Evolutionary conservation across 2,888 invertebrate genomes (phyloP), one percentile per base, ranked within the genome.

Genomic region (Trichogramma evanescens): DNA sequence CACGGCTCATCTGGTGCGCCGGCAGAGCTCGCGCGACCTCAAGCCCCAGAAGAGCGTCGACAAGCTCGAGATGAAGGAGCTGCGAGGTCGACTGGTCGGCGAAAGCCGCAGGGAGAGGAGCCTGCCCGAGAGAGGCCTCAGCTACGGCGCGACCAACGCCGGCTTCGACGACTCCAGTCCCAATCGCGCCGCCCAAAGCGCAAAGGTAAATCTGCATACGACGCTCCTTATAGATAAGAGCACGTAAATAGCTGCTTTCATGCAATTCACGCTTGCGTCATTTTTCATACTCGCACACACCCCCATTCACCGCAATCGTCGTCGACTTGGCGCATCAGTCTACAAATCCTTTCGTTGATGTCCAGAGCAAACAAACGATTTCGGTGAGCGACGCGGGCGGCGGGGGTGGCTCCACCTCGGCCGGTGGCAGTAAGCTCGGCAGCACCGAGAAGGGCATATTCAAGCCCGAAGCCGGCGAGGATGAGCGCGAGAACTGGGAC

Each of bases 401-500:
- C 13, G 53, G 26, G 46, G 49, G 53, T 40, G 39, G 52, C n/a
- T 6, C 42, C 41, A 39, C 5, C 38, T 51, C 39, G 39, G 70
- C 65, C 56, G 71, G 64, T 41, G 68, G 68, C 60, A 86, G 85
- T 70, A 87, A 87, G 73, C 82, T 84, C 41, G 84, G 84, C 56
- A 85, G 85, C n/a, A 81, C 80, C 4, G 86, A 85, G 70, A 85
- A 84, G 68, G 84, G 81, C 2, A 83, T 79, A 26, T 83, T 87
- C 65, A 86, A 86, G 64, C 87, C 88, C 3, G 89, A 87, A 74
- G 78, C 79, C 44, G 88, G 86, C 26, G 90, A 87, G 67, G 85
- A 84, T 46, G 91, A 91, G 68, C 81, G 94, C 50, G 94, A 94
- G 77, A 91, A 91, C 52, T 95, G 94, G 94, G 94, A 94, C 77